phyloP scores from a whole-genome alignment of 2,113 vertebrate species.

The Oceanodroma tethys region DNA sequence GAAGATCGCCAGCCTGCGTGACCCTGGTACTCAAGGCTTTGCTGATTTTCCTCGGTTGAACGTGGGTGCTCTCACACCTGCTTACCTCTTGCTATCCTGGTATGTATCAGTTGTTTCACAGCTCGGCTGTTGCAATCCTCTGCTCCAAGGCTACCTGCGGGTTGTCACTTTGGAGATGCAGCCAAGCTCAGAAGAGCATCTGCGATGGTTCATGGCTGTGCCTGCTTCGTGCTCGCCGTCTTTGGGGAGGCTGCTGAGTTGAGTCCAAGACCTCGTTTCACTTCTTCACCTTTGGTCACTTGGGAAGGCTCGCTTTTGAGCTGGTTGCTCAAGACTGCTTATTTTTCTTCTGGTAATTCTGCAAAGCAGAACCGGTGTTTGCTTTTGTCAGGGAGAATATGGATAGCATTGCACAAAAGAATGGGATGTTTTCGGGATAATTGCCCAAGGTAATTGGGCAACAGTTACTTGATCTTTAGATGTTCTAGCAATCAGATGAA shows the following conservation, averaged over 20 bases:
- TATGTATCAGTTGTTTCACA: background rate
- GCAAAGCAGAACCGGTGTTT: background rate
- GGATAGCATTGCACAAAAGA: background rate
- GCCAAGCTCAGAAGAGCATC: background rate
- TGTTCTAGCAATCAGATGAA: background rate
- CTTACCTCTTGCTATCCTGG: background rate
- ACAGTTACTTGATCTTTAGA: background rate
- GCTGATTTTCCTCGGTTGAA: background rate
- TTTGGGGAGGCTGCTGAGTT: background rate
- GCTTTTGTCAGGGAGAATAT: background rate
- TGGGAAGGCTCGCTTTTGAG: background rate
- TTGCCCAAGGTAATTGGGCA: background rate
- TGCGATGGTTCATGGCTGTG: accelerated
- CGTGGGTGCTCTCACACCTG: background rate
- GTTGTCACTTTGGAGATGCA: background rate
- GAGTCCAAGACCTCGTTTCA: accelerated
- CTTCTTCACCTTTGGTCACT: background rate
- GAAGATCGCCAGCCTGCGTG: accelerated
- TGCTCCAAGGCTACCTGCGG: background rate
- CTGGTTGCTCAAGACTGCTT: background rate
- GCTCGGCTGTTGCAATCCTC: background rate
- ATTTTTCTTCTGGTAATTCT: background rate
- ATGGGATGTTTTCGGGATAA: background rate
- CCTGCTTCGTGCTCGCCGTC: accelerated
- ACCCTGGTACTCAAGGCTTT: background rate